A percentile compares a stretch with the other conserved stretches of the same genome.
phyloP scores from a whole-genome alignment of 2,888 invertebrate species.

The Stomorhina lunata region DNA sequence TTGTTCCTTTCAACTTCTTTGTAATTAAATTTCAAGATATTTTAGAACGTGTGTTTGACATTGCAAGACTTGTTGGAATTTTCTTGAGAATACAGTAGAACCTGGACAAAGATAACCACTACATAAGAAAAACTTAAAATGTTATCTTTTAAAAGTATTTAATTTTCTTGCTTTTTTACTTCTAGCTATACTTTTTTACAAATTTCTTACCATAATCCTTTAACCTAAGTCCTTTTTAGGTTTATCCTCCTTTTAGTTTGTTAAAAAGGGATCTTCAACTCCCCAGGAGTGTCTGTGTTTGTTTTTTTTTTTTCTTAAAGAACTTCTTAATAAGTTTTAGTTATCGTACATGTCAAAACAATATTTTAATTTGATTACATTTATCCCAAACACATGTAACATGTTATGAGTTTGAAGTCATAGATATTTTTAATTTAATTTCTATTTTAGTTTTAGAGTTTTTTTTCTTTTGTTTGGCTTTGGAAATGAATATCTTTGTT shows the following conservation, averaged over 20 bases:
- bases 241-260: not conserved
- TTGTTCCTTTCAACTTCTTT: not conserved
- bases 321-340: not conserved
- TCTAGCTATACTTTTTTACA: not conserved
- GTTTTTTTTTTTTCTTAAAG: not conserved
- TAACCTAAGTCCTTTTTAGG: not conserved
- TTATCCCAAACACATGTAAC: not conserved
- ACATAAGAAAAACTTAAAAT: not conserved
- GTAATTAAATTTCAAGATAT: slow-evolving; percentile 17
- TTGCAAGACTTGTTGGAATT: not conserved
- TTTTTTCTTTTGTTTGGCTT: not conserved
- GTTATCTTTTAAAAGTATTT: not conserved
- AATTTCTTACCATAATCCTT: not conserved
- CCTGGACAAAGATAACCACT: not conserved
- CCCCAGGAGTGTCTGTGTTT: not conserved
- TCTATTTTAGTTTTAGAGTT: not conserved
- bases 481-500: not conserved
- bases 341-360: not conserved
- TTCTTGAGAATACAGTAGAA: not conserved
- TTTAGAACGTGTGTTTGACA: not conserved
- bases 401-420: not conserved
- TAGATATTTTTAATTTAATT: not conserved
- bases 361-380: slow-evolving; percentile 21
- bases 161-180: not conserved
- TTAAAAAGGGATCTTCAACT: no score